Percentiles rank a stretch among this genome's conserved stretches.
Evolutionary conservation across 2,113 vertebrate species (phyloP).

Genomic region (Hiodon tergisus): DNA sequence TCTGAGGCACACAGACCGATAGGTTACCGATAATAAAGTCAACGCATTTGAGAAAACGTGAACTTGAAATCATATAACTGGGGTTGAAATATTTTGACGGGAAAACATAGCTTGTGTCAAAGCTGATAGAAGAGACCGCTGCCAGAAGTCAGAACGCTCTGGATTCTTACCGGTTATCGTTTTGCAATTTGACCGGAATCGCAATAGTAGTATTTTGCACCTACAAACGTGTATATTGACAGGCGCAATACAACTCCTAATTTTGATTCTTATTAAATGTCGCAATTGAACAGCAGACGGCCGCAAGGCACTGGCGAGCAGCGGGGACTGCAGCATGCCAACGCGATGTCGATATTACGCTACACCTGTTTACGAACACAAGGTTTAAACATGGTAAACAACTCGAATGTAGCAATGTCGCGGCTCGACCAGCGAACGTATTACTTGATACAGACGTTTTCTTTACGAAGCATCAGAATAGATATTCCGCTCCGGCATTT

Average conservation of each 20-base stretch:
- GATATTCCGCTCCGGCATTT: neutral
- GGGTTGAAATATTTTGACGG: neutral
- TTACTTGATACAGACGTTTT: neutral
- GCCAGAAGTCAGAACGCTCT: neutral
- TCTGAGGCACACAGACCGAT: neutral
- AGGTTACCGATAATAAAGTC: neutral
- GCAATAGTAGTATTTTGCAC: neutral
- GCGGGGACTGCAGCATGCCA: neutral
- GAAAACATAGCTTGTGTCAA: neutral
- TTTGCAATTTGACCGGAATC: neutral
- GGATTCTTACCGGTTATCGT: neutral
- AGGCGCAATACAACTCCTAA: neutral
- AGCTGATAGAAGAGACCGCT: neutral
- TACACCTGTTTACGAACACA: conserved; percentile 11
- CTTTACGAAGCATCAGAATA: neutral
- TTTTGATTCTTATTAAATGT: neutral
- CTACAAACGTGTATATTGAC: neutral
- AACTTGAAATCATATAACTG: neutral
- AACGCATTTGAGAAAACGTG: neutral
- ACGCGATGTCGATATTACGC: neutral
- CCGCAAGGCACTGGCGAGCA: neutral
- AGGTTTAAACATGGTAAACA: conserved; percentile 6
- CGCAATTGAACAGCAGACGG: neutral
- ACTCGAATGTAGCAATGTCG: neutral
- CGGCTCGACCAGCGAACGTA: neutral